These are phyloP conservation scores for Lepidurus apus DNA, from an alignment of 1,140 invertebrate species.

Conservation along the genomic window DNA sequence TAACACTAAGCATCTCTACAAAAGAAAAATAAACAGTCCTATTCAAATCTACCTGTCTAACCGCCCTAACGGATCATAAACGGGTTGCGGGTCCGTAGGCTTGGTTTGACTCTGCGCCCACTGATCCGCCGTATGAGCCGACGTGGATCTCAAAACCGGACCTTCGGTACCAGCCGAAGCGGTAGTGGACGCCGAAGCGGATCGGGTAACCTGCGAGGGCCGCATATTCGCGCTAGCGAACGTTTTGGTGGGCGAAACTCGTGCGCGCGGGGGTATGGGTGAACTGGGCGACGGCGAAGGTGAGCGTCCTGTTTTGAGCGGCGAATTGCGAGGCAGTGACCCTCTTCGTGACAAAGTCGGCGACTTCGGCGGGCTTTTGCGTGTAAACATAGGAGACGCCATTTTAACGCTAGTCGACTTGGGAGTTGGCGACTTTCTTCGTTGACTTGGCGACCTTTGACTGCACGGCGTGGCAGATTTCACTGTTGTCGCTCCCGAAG, in stretches of 20 bases:
- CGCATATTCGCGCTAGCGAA: not conserved
- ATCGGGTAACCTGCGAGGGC: not conserved
- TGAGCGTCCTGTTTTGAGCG: not conserved
- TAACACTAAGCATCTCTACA: not conserved
- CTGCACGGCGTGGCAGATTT: not conserved
- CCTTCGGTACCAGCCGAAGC: not conserved
- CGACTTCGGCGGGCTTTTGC: conserved; percentile 7
- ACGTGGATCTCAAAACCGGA: not conserved
- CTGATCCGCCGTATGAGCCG: not conserved
- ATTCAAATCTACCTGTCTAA: not conserved
- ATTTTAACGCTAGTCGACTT: not conserved
- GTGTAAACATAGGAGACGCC: not conserved
- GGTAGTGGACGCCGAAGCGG: not conserved
- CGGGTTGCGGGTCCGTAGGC: not conserved
- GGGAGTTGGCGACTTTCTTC: not conserved
- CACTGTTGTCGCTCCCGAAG: not conserved
- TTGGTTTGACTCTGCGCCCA: not conserved
- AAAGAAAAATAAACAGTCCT: not conserved
- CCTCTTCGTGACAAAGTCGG: not conserved
- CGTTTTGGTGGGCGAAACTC: not conserved
- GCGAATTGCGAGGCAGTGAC: not conserved
- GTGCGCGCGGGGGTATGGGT: not conserved
- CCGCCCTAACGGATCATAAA: not conserved
- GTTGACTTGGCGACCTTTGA: not conserved
- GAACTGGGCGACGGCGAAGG: not conserved